A percentile compares a stretch with the other conserved stretches of the same genome.
These are phyloP conservation scores for Drosophila fungiperda DNA, from an alignment of 2,888 invertebrate genomes.

Conservation along the genomic window DNA sequence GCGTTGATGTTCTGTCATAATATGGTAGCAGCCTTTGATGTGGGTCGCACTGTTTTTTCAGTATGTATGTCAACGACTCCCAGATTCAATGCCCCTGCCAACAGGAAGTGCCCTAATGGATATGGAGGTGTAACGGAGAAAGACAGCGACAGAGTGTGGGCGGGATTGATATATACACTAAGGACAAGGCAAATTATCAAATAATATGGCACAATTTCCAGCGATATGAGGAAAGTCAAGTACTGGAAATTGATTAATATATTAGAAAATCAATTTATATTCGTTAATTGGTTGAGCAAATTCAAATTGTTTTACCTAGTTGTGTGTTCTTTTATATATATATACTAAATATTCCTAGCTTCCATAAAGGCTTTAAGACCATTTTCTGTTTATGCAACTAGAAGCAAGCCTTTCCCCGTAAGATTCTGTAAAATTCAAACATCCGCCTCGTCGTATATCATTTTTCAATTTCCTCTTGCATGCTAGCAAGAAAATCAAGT, in stretches of 20 bases:
- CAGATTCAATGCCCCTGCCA: not conserved
- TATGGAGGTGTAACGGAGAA: not conserved
- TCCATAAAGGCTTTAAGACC: constrained; percentile 4
- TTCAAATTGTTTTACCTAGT: not conserved
- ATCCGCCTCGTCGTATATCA: constrained; percentile 46
- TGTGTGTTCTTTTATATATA: not conserved
- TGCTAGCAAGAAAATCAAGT: constrained; percentile 19
- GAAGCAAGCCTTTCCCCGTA: not conserved
- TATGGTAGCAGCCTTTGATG: constrained; percentile 55
- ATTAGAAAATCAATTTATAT: not conserved
- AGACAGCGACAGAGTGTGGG: not conserved
- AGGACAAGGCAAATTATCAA: not conserved
- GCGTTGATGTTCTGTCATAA: constrained; percentile 63
- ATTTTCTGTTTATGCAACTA: constrained; percentile 31
- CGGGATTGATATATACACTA: not conserved
- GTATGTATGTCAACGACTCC: constrained; percentile 4
- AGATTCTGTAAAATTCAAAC: constrained; percentile 12
- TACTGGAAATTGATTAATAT: not conserved
- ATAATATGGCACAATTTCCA: not conserved
- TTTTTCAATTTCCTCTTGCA: constrained; percentile 56
- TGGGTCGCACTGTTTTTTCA: constrained; percentile 29
- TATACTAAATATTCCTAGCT: not conserved
- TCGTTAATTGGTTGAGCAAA: not conserved
- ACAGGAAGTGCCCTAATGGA: constrained; percentile 16
- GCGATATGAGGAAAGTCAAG: not conserved